Evolutionary conservation across 2,888 invertebrate genomes (phyloP).

Genomic region (Pedicia rivosa): DNA sequence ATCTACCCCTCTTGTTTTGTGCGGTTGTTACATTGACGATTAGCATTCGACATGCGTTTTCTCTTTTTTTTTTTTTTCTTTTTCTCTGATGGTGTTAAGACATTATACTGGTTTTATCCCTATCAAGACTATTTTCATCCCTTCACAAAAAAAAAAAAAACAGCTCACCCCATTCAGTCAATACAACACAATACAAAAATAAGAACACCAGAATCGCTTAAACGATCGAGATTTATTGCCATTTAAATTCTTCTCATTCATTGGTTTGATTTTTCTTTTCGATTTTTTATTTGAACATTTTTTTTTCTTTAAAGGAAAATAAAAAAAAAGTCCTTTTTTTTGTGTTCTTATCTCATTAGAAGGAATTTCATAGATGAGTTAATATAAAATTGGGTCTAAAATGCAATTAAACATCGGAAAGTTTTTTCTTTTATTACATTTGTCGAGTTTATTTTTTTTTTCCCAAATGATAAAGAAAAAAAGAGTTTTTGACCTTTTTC

Average conservation of each 20-base stretch:
- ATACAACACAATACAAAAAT: background rate
- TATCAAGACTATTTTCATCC: background rate
- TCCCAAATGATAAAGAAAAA: too few relatives aligned
- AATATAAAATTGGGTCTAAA: too few relatives aligned
- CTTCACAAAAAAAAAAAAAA: background rate
- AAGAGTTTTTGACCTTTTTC: too few relatives aligned
- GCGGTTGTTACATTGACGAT: constrained; percentile 4
- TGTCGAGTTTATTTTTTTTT: too few relatives aligned
- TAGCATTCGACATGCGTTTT: constrained; percentile 11
- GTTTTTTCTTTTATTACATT: too few relatives aligned
- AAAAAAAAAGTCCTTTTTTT: too few relatives aligned
- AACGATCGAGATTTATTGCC: constrained; percentile 20
- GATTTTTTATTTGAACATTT: too few relatives aligned
- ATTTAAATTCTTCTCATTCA: constrained; percentile 32
- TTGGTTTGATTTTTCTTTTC: constrained; percentile 16
- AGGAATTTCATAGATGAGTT: too few relatives aligned
- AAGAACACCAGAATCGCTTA: background rate
- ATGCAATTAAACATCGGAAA: too few relatives aligned
- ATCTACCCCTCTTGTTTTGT: too few relatives aligned
- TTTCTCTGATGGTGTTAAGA: background rate
- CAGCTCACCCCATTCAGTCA: constrained; percentile 1
- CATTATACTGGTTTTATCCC: background rate
- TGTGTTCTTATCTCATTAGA: too few relatives aligned
- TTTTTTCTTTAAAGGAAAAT: too few relatives aligned
- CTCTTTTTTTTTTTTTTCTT: constrained; percentile 2